phyloP scores from a whole-genome alignment of 2,888 invertebrate species.

The Aspidiotus destructor region DNA sequence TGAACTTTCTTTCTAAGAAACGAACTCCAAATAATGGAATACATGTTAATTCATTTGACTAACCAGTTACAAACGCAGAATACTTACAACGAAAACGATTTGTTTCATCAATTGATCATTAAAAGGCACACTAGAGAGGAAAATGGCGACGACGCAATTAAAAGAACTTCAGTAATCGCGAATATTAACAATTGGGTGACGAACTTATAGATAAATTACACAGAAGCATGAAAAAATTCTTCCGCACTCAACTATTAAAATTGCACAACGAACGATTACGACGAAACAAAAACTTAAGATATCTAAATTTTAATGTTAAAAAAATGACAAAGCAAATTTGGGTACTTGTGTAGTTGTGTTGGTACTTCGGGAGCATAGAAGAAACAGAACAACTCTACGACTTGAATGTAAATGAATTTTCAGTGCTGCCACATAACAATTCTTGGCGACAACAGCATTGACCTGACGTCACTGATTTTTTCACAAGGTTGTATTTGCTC shows the following conservation, averaged over 20 bases:
- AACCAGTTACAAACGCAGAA: background rate
- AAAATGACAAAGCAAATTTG: slow-evolving; percentile 3
- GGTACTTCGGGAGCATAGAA: too few relatives aligned
- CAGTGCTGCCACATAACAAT: too few relatives aligned
- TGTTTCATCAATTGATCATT: background rate
- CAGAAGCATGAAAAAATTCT: background rate
- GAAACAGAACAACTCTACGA: too few relatives aligned
- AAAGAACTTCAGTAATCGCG: background rate
- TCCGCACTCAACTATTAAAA: background rate
- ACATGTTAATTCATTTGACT: too few relatives aligned
- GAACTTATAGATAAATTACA: background rate
- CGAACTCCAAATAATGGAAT: too few relatives aligned
- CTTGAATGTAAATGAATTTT: too few relatives aligned
- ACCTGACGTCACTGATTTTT: too few relatives aligned
- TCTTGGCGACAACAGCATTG: too few relatives aligned
- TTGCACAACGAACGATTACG: background rate
- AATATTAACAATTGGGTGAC: background rate
- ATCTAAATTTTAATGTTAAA: background rate
- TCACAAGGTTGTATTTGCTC: too few relatives aligned
- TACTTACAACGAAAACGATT: slow-evolving; percentile 8
- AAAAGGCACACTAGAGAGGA: background rate
- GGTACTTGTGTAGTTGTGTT: background rate
- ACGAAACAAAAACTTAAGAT: slow-evolving; percentile 2
- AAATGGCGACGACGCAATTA: slow-evolving; percentile 17
- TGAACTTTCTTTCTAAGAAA: too few relatives aligned